A percentile compares a stretch with the other conserved stretches of the same genome.
Evolutionary conservation across 1,140 invertebrate species (phyloP).

Genomic region (Procambarus clarkii): DNA sequence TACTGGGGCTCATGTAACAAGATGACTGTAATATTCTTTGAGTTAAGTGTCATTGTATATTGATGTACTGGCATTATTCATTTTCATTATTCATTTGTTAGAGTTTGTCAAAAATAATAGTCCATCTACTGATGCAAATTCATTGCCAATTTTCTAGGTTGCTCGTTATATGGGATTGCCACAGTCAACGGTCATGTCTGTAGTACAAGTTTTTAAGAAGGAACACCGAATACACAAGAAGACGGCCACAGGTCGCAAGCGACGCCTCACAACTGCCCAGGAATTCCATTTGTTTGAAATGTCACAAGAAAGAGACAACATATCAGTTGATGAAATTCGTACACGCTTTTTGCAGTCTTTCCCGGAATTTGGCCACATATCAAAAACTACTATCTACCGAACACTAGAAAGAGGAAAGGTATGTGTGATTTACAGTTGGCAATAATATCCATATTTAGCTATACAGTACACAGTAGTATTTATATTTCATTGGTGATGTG

Average conservation of each 20-base stretch:
- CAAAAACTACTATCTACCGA: slow-evolving; percentile 71
- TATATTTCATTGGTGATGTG: too few relatives aligned
- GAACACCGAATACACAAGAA: slow-evolving; percentile 71
- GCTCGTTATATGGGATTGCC: slow-evolving; percentile 71
- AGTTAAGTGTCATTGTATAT: too few relatives aligned
- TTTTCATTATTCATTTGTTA: too few relatives aligned
- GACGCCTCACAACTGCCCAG: slow-evolving; percentile 68
- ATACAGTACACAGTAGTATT: too few relatives aligned
- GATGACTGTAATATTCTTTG: too few relatives aligned
- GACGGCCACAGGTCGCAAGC: slow-evolving; percentile 69
- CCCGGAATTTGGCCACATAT: slow-evolving; percentile 70
- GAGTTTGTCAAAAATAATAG: too few relatives aligned
- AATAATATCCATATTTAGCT: too few relatives aligned
- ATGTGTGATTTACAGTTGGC: neutral
- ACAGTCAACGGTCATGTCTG: slow-evolving; percentile 71
- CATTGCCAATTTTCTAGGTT: slow-evolving; percentile 28
- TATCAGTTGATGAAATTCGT: slow-evolving; percentile 71
- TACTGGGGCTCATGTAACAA: too few relatives aligned
- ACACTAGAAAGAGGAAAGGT: slow-evolving; percentile 72
- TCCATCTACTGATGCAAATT: too few relatives aligned
- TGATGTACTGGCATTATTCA: too few relatives aligned
- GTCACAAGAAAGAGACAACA: slow-evolving; percentile 71
- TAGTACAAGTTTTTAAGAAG: slow-evolving; percentile 72
- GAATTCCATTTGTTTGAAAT: slow-evolving; percentile 72
- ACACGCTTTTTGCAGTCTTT: slow-evolving; percentile 64